Evolutionary conservation across 1,140 invertebrate species (phyloP).

Genomic region (Trachymyrmex cornetzi): DNA sequence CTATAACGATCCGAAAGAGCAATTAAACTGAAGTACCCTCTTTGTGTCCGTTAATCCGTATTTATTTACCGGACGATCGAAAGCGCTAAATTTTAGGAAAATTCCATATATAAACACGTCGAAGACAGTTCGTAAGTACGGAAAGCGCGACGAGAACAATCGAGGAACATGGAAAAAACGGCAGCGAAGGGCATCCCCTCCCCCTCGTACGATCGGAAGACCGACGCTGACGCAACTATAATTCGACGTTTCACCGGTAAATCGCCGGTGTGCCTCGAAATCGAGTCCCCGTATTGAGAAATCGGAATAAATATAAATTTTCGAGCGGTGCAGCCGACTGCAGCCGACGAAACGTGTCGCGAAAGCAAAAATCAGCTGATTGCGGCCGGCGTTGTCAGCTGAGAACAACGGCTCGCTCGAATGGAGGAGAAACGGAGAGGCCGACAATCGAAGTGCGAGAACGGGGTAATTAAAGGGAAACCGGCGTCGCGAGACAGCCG

Average conservation of each 20-base stretch:
- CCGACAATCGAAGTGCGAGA: background rate
- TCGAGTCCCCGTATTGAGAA: background rate
- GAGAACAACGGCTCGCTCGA: conserved; percentile 39
- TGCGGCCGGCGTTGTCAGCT: conserved; percentile 57
- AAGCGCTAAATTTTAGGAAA: conserved; percentile 5
- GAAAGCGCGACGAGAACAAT: conserved; percentile 18
- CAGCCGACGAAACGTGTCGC: background rate
- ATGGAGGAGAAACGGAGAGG: background rate
- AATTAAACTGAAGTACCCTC: background rate
- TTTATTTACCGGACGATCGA: background rate
- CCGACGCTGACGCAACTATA: conserved; percentile 37
- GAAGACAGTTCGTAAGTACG: background rate
- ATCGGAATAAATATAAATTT: background rate
- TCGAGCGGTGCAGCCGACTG: no score
- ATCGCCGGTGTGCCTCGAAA: background rate
- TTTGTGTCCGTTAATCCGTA: background rate
- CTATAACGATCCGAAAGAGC: background rate
- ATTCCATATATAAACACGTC: conserved; percentile 26
- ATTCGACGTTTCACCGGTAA: conserved; percentile 18
- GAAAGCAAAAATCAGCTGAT: conserved; percentile 63
- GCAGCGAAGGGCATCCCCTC: conserved; percentile 32
- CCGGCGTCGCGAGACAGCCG: background rate
- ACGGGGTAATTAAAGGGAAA: background rate
- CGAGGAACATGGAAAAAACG: conserved; percentile 38
- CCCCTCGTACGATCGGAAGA: background rate